Evolutionary conservation across 2,797 vertebrate genomes (phyloP).

Genomic region (Chaetodon trifasciatus): DNA sequence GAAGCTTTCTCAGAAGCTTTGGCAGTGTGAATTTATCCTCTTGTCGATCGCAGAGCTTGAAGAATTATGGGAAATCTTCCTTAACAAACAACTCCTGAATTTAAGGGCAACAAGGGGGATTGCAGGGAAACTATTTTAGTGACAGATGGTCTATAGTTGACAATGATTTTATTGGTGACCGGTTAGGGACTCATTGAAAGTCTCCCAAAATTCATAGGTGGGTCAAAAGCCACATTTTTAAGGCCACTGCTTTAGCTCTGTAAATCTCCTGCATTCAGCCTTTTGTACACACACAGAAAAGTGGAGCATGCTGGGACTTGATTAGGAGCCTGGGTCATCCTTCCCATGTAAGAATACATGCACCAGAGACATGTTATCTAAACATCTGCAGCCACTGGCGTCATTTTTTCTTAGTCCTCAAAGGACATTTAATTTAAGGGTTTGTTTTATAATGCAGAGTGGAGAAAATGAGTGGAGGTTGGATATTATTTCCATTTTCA

Average conservation of each 20-base stretch:
- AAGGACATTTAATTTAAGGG: not conserved
- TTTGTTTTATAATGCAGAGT: not conserved
- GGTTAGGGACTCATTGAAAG: slow-evolving; percentile 15
- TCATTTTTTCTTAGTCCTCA: not conserved
- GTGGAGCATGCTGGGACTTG: slow-evolving; percentile 1
- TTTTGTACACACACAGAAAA: not conserved
- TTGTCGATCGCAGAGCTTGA: not conserved
- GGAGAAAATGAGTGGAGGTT: not conserved
- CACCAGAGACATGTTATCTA: not conserved
- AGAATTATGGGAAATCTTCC: slow-evolving; percentile 1
- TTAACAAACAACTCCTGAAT: slow-evolving; percentile 33
- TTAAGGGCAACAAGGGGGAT: slow-evolving; percentile 8
- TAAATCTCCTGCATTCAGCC: slow-evolving; percentile 25
- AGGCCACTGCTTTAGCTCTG: not conserved
- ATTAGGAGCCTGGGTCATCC: slow-evolving; percentile 5
- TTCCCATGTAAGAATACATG: slow-evolving; percentile 11
- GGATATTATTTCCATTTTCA: not conserved
- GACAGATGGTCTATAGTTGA: slow-evolving; percentile 28
- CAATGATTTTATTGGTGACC: slow-evolving; percentile 35
- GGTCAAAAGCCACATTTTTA: slow-evolving; percentile 21
- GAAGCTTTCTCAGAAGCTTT: not conserved
- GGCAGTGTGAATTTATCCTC: not conserved
- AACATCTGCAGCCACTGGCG: not conserved
- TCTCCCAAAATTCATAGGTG: slow-evolving; percentile 32
- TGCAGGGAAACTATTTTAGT: slow-evolving; percentile 23